Evolutionary conservation across 2,797 vertebrate species (phyloP), one percentile per base, ranked within the genome.

Genomic region (Catostomus latipinnis): DNA sequence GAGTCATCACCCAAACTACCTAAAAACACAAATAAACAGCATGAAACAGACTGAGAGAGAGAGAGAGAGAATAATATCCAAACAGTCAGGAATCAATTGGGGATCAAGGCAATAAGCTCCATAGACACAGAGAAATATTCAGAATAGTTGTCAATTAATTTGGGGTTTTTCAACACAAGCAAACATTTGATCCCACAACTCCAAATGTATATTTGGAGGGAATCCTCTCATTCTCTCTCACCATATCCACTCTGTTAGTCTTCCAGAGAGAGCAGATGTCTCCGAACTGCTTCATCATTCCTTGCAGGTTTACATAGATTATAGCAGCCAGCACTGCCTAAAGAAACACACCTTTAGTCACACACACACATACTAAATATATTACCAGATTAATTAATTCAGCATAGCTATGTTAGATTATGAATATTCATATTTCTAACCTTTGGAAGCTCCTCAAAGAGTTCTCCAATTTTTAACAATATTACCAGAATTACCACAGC

Each of bases 381-480:
- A 83, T 85, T 48, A 56, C 48, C 45, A 69, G 18, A 66, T 22
- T 56, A 46, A 69, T 53, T 58, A 75, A 60, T 46, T 12, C 52
- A 48, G n/a, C 69, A 18, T 6, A 16, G 58, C 52, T 34, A 52
- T 4, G 34, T 34, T 34, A 34, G 34, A 34, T 43, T 50, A 49
- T 56, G 57, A 56, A 52, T 70, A 12, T 49, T 16, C 10, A 8
- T 8, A 11, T 1, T 34, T 62, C 67, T 76, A 89, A 99, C 98
- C 95, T 98, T 99, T 66, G 98, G 98, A 79, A 98, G 90, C 9
- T 95, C 89, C 73, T 91, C 90, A 90, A 99, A 99, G 68, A 98
- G 95, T 60, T 90, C 82, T 56, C 97, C 97, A 0, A 98, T 94
- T 91, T 96, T 97, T 81, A 98, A 66, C 0, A 96, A 94, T 86